Conservation (phyloP, 2,113 vertebrate species). For the Mugil cephalus region DNA sequence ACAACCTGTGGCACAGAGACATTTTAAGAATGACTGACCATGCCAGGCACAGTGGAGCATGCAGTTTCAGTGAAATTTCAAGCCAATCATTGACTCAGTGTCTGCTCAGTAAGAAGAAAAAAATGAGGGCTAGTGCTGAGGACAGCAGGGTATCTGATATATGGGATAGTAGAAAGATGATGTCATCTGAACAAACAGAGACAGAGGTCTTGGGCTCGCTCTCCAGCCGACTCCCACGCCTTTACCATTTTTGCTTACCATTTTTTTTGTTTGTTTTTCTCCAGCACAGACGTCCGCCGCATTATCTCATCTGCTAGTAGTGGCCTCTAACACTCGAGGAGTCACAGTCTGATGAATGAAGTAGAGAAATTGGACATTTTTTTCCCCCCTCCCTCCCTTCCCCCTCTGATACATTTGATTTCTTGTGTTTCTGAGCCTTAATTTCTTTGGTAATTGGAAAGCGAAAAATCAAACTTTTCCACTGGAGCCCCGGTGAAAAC, state of each 20-base stretch:
- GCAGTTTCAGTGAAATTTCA: conserved; percentile 53
- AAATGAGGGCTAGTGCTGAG: conserved; percentile 63
- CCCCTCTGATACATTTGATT: conserved; percentile 13
- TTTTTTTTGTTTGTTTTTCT: conserved; percentile 71
- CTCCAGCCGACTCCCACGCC: conserved; percentile 48
- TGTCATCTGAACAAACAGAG: conserved; percentile 85
- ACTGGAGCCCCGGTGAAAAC: conserved; percentile 23
- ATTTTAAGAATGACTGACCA: neutral
- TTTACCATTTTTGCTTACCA: conserved; percentile 68
- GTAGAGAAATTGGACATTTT: conserved; percentile 10
- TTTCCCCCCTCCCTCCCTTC: too few relatives aligned
- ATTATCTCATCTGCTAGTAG: conserved; percentile 75
- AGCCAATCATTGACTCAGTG: conserved; percentile 67
- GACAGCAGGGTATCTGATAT: conserved; percentile 80
- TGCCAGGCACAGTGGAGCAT: conserved; percentile 19
- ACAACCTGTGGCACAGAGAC: conserved; percentile 33
- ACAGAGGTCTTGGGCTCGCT: conserved; percentile 72
- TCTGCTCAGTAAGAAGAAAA: conserved; percentile 52
- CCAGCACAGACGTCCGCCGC: conserved; percentile 56
- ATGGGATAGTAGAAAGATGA: conserved; percentile 82
- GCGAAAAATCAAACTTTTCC: conserved; percentile 25
- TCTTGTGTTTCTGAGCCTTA: neutral
- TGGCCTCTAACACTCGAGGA: neutral
- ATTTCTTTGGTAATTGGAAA: conserved; percentile 10
- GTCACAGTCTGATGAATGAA: conserved; percentile 25